Conservation (phyloP, 2,113 vertebrate genomes). For the Plotosus lineatus region DNA sequence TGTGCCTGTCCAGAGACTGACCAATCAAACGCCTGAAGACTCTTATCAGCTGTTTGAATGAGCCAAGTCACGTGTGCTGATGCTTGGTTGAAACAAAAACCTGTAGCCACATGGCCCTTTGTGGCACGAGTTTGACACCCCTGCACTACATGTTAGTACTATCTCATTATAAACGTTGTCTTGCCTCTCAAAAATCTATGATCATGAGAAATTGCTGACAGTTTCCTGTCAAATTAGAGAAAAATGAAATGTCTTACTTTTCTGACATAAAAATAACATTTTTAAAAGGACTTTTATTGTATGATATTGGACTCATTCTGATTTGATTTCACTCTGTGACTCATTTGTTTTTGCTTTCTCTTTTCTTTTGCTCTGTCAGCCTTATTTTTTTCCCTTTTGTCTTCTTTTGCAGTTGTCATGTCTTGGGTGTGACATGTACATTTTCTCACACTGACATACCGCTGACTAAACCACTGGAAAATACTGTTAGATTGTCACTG, state of each 20-base stretch:
- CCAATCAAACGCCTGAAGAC: too few species aligned
- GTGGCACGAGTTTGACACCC: not conserved
- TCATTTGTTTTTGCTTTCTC: not conserved
- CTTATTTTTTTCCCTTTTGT: too few species aligned
- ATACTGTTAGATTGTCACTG: not conserved
- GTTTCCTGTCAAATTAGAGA: not conserved
- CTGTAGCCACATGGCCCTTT: too few species aligned
- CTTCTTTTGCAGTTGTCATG: not conserved
- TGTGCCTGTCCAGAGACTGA: too few species aligned
- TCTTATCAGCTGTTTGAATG: too few species aligned
- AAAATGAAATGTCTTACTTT: not conserved
- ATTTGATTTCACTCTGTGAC: not conserved
- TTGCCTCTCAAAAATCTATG: not conserved
- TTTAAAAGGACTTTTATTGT: not conserved
- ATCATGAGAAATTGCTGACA: not conserved
- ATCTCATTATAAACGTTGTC: not conserved
- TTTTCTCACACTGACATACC: not conserved
- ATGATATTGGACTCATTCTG: not conserved
- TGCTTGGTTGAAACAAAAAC: too few species aligned
- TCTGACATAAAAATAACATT: not conserved
- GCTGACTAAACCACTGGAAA: not conserved
- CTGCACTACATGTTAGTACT: not conserved
- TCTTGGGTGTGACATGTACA: not conserved
- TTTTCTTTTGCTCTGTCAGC: not conserved
- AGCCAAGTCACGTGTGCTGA: too few species aligned